phyloP scores from a whole-genome alignment of 2,113 vertebrate species.

The Aepyceros melampus region DNA sequence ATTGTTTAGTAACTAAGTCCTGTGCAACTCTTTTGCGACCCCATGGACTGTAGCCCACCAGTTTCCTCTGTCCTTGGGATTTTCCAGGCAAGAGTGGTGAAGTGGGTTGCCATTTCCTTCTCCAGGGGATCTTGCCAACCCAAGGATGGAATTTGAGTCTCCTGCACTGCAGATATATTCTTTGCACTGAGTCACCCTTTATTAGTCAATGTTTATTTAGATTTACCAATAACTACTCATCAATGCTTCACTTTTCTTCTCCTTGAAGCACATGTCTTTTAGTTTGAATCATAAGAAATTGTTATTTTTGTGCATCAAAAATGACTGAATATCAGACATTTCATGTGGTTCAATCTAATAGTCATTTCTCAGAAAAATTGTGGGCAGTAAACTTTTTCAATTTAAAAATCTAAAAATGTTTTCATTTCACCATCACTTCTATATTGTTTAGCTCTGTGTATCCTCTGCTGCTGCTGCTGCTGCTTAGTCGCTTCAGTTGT shows the following conservation, averaged over 20 bases:
- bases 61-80: not conserved
- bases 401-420: not conserved
- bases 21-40: not conserved
- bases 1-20: not conserved
- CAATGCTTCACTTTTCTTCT: not conserved
- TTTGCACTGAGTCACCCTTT: not conserved
- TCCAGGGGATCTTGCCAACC: accelerated
- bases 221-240: not conserved
- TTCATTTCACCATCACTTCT: not conserved
- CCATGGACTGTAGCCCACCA: not conserved
- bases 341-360: not conserved
- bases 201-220: not conserved
- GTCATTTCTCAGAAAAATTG: not conserved
- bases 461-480: not conserved
- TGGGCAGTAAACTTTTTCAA: not conserved
- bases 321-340: not conserved
- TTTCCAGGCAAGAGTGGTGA: not conserved
- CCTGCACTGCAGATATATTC: not conserved
- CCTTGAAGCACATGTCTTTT: not conserved
- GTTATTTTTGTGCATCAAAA: not conserved
- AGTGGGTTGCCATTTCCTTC: not conserved
- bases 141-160: not conserved
- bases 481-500: not conserved
- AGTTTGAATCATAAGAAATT: not conserved
- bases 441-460: not conserved